Percentiles rank a stretch among this genome's conserved stretches.
Conservation (phyloP, 2,888 invertebrate genomes). For the Chironomus tentans region DNA sequence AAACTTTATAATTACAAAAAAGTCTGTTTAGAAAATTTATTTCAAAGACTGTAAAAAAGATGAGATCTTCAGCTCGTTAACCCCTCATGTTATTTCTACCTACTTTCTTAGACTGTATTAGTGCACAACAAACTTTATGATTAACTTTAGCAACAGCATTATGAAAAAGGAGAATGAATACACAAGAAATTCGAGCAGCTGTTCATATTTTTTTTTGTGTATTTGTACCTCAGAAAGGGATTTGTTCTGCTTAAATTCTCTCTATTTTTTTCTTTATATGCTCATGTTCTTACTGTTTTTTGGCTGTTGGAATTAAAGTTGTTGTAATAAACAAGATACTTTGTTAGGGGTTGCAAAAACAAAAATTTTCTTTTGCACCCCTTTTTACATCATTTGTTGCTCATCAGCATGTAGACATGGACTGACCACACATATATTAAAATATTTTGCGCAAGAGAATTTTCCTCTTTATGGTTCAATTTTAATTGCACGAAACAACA, state of each 20-base stretch:
- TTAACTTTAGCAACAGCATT: not conserved
- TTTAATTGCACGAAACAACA: no score
- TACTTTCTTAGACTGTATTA: constrained; percentile 1
- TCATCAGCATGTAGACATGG: not conserved
- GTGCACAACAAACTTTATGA: not conserved
- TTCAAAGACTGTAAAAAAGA: not conserved
- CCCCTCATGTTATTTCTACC: constrained; percentile 12
- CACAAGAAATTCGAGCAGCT: constrained; percentile 10
- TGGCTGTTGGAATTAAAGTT: no score
- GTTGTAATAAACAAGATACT: not conserved
- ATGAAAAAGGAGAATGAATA: no score
- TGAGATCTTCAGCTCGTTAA: not conserved
- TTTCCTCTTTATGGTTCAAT: no score
- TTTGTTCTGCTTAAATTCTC: constrained; percentile 8
- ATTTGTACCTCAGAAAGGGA: constrained; percentile 9
- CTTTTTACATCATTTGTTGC: no score
- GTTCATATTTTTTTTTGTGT: not conserved
- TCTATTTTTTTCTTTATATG: not conserved
- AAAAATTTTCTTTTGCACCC: no score
- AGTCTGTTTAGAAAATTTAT: not conserved
- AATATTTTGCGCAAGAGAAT: not conserved
- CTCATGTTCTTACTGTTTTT: no score
- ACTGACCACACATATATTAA: not conserved
- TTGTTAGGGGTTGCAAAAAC: not conserved
- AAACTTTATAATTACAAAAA: not conserved